Base-by-base conservation (phyloP, 2,113 vertebrate species). In the Mormoops blainvillei region DNA sequence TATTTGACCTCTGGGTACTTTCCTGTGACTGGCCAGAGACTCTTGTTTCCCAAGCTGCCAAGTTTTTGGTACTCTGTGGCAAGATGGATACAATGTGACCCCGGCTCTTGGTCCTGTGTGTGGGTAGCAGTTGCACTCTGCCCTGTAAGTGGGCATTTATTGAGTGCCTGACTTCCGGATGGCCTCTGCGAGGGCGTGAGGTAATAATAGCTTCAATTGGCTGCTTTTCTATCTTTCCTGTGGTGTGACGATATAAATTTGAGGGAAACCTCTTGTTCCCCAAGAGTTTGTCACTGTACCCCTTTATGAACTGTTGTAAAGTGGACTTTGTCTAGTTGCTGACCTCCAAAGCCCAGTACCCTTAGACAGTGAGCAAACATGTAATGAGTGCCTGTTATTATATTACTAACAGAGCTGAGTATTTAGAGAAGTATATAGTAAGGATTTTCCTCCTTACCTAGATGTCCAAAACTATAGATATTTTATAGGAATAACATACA, bases 1-100 rank as follows among this genome's bases (percentile, higher is more conserved):
- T 94, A 83, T 76, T 94, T 97, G 95, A 89, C 77, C 31, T 36
- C 15, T 77, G 78, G 36, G 5, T 95, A 43, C 41, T 45, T 94
- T 87, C 38, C 45, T 74, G 5, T 93, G 89, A 91, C 61, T 87
- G 82, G 54, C 81, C 63, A 83, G 87, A 83, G 54, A 84, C 9
- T 33, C 22, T 78, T 88, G 48, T 81, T 83, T 89, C 50, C 31
- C 24, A 89, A 56, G 31, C 45, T 83, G 16, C 89, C 56, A 63
- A 36, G n/a, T 14, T 96, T 96, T 95, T 70, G 52, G 58, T 97
- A 24, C 73, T 48, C 28, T 70, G 5, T 88, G 81, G 65, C 43
- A 92, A 83, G 56, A 63, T 90, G 24, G 28, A 48, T 93, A 38
- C 48, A 71, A 0, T 85, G 28, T 88, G 61, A 56, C 71, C 33